Base-by-base conservation (phyloP, 2,113 vertebrate genomes). In the Cisticola juncidis region DNA sequence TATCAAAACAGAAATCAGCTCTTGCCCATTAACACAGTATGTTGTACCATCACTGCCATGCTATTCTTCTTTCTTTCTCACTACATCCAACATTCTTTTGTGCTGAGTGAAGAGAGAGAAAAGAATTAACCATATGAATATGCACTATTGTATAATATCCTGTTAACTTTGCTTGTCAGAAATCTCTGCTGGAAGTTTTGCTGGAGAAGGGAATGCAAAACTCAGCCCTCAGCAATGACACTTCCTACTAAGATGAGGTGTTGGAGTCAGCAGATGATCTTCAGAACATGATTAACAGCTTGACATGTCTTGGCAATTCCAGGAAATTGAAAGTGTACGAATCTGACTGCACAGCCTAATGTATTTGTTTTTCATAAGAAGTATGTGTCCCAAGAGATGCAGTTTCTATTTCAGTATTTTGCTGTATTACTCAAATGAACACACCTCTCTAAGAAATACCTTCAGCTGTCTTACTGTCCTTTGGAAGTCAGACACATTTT, bases 341-440 rank as follows among this genome's bases (percentile, higher is more conserved):
- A 78, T 68, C n/a, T 88, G 48, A 81, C 65, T 85, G 38, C 45
- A 72, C 22, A 81, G 70, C 5, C 66, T 76, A 60, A 84, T 79
- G 9, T 61, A 81, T 85, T 87, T 91, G 62, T 65, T 92, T 95
- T 76, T 79, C 45, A 44, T 81, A 65, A 86, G 40, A 77, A 72
- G 3, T 42, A 53, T 84, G 72, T 87, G 8, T 62, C 48, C 61
- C 25, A 60, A 77, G 35, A 85, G 61, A 19, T 65, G 11, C 7
- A 54, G 29, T 50, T 95, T 70, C 86, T 91, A 35, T 87, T 92
- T 95, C 57, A 54, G 58, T 73, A 42, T 65, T 95, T 88, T 86
- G 9, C 31, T 60, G 11, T 40, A 69, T 81, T 89, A 56, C 31
- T 88, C 26, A 70, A 77, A 7, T 50, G 33, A 90, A 35, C 29